Percentiles rank a stretch among this genome's conserved stretches.
These are phyloP conservation scores for Linyphia triangularis DNA, from an alignment of 2,888 invertebrate species.

Conservation along the genomic window DNA sequence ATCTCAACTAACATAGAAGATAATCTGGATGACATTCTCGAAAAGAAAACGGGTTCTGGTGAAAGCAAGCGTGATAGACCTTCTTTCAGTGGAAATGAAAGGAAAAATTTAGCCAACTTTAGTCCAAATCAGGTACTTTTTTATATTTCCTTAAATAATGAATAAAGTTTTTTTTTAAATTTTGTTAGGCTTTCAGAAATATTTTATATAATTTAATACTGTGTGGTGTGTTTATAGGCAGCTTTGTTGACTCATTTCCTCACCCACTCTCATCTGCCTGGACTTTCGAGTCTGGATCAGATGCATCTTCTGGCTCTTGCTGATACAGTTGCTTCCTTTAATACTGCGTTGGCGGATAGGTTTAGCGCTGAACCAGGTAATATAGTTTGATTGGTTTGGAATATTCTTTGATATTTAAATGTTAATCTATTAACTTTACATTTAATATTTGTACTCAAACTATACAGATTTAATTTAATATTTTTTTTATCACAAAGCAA, in stretches of 20 bases:
- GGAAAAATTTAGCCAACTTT: constrained; percentile 86
- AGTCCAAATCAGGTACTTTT: constrained; percentile 86
- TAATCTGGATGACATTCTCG: constrained; percentile 83
- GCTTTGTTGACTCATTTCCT: constrained; percentile 91
- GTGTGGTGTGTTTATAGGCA: constrained; percentile 80
- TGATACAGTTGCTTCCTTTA: constrained; percentile 97
- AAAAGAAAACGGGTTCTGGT: constrained; percentile 84
- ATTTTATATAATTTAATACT: not conserved
- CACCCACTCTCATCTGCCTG: constrained; percentile 96
- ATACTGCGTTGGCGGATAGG: constrained; percentile 79
- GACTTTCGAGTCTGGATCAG: constrained; percentile 96
- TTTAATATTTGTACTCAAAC: not conserved
- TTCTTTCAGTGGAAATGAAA: constrained; percentile 83
- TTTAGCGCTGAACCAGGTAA: constrained; percentile 68
- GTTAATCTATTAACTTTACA: not conserved
- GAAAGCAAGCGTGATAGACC: constrained; percentile 81
- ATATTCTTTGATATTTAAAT: not conserved
- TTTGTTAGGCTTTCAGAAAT: not conserved
- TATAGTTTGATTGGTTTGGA: not conserved
- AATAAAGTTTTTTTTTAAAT: not conserved
- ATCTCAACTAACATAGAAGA: constrained; percentile 86
- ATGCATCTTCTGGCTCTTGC: constrained; percentile 99
- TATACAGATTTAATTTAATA: not conserved
- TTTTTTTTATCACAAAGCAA: constrained; percentile 11
- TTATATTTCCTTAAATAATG: not conserved